A percentile compares a stretch with the other conserved stretches of the same genome.
phyloP scores from a whole-genome alignment of 2,797 vertebrate species.

The Sebastolobus alascanus region DNA sequence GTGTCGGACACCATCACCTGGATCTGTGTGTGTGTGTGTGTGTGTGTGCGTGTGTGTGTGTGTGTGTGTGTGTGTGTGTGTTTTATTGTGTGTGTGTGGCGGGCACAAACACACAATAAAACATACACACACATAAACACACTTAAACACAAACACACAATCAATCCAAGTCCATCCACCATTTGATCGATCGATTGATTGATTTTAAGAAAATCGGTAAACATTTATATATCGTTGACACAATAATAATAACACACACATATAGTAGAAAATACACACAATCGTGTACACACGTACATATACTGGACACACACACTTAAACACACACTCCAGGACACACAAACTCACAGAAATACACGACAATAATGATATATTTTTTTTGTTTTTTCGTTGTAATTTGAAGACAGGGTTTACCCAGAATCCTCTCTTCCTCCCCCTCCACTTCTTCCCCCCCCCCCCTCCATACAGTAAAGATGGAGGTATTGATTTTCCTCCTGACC shows the following conservation, averaged over 20 bases:
- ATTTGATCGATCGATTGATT: not conserved
- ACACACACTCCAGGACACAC: not conserved
- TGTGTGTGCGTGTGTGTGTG: slow-evolving; percentile 1
- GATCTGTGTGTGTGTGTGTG: not conserved
- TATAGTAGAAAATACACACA: not conserved
- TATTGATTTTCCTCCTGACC: slow-evolving; percentile 78
- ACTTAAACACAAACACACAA: not conserved
- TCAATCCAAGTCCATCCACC: not conserved
- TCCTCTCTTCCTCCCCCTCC: slow-evolving; percentile 13
- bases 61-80: not conserved
- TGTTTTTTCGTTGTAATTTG: slow-evolving; percentile 8
- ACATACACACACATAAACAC: not conserved
- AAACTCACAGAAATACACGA: not conserved
- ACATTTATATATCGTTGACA: not conserved
- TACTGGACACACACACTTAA: not conserved
- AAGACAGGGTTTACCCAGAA: slow-evolving; percentile 50
- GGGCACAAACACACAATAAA: not conserved
- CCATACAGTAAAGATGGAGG: slow-evolving; percentile 63
- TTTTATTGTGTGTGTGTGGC: not conserved
- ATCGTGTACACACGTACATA: not conserved
- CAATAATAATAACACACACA: not conserved
- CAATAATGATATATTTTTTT: not conserved
- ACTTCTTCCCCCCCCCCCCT: not conserved
- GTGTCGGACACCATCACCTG: slow-evolving; percentile 41
- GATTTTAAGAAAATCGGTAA: slow-evolving; percentile 12